Conservation (phyloP, 2,797 vertebrate species). For the Okamejei kenojei region DNA sequence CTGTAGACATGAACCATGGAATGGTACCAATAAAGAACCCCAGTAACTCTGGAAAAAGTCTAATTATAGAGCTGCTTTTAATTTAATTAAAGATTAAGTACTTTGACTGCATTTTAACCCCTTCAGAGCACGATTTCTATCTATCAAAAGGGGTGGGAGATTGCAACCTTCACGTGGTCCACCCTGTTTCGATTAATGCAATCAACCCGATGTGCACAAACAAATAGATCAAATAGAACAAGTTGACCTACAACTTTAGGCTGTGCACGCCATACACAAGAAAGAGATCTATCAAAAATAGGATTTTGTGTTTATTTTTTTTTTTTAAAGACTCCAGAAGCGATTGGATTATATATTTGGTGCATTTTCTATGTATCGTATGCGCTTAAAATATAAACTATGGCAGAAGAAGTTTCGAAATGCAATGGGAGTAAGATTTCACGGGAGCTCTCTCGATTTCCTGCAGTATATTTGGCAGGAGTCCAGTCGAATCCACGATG, state of each 20-base stretch:
- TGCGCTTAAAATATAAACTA: not conserved
- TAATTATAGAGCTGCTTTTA: slow-evolving; percentile 34
- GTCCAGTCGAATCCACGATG: not conserved
- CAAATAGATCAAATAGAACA: too few species aligned
- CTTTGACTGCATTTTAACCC: slow-evolving; percentile 20
- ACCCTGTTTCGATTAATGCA: too few species aligned
- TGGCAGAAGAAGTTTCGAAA: not conserved
- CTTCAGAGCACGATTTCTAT: not conserved
- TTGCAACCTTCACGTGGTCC: too few species aligned
- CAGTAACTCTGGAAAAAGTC: slow-evolving; percentile 33
- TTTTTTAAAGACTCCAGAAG: too few species aligned
- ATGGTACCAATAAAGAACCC: slow-evolving; percentile 35
- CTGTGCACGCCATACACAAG: too few species aligned
- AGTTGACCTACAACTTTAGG: too few species aligned
- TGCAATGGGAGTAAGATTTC: not conserved
- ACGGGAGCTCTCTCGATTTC: not conserved
- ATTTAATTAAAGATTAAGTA: slow-evolving; percentile 33
- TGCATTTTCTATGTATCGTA: not conserved
- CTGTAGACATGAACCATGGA: slow-evolving; percentile 34
- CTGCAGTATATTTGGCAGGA: not conserved
- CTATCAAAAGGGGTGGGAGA: not conserved
- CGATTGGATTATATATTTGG: not conserved
- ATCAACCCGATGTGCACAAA: too few species aligned
- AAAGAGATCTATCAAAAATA: too few species aligned
- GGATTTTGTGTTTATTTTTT: too few species aligned